Percentiles rank a stretch among this genome's conserved stretches.
Evolutionary conservation across 2,113 vertebrate genomes (phyloP).

Genomic region (Grallaria varia): DNA sequence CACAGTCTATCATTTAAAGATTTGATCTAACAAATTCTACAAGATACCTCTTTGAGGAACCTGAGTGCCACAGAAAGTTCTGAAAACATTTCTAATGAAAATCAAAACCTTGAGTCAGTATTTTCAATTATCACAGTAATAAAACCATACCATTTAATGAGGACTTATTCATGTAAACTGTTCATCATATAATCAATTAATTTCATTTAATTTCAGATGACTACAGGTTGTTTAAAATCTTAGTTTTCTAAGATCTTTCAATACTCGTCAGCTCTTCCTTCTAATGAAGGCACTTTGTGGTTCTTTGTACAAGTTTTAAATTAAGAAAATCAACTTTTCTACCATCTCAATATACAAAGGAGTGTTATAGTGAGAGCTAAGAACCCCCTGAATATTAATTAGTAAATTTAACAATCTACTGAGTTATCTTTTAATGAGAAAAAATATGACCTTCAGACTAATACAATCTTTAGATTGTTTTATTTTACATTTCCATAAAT

Average conservation of each 20-base stretch:
- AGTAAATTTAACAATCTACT: constrained; percentile 44
- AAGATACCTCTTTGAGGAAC: neutral
- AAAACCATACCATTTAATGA: neutral
- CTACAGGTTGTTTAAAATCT: neutral
- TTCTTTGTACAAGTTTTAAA: constrained; percentile 23
- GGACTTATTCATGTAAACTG: neutral
- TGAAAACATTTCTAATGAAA: neutral
- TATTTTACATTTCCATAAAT: constrained; percentile 32
- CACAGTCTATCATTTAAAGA: neutral
- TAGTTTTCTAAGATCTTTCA: neutral
- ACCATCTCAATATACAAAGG: neutral
- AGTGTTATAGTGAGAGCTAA: neutral
- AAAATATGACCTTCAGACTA: constrained; percentile 42
- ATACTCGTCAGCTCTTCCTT: neutral
- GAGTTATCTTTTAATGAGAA: constrained; percentile 15
- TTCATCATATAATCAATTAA: neutral
- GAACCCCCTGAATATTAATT: constrained; percentile 47
- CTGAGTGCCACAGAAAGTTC: neutral
- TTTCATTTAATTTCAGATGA: neutral
- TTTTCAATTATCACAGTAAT: neutral
- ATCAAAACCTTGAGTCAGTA: neutral
- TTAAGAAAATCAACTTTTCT: constrained; percentile 31
- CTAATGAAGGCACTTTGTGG: constrained; percentile 8
- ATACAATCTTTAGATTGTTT: constrained; percentile 16
- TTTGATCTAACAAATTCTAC: neutral